Evolutionary conservation across 2,113 vertebrate species (phyloP).

Genomic region (Herpetotheres cachinnans): DNA sequence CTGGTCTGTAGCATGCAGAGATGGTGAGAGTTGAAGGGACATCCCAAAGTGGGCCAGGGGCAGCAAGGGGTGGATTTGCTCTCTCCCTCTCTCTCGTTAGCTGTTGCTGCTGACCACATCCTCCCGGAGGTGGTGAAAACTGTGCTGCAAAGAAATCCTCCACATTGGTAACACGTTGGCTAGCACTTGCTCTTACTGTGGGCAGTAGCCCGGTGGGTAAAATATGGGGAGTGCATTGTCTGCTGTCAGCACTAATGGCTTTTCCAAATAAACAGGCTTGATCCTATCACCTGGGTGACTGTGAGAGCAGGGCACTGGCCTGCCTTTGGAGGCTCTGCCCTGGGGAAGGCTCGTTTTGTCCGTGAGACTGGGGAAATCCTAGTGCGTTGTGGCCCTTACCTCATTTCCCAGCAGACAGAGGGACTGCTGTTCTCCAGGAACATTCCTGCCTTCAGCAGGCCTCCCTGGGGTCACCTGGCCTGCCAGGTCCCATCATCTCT

Average conservation of each 20-base stretch:
- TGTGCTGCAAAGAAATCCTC: neutral
- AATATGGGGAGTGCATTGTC: neutral
- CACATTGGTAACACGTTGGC: fast-evolving
- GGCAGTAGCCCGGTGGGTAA: neutral
- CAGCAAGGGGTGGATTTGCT: neutral
- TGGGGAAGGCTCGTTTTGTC: constrained; percentile 41
- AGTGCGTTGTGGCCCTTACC: constrained; percentile 49
- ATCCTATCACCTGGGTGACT: neutral
- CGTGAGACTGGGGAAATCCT: constrained; percentile 66
- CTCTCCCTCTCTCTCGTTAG: neutral
- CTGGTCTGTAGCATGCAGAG: neutral
- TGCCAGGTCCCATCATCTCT: constrained; percentile 72
- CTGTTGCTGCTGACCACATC: neutral
- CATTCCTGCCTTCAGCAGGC: constrained; percentile 62
- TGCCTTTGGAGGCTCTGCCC: neutral
- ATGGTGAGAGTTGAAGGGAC: neutral
- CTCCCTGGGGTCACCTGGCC: constrained; percentile 61
- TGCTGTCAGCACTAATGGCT: neutral
- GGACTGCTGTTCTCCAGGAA: constrained; percentile 69
- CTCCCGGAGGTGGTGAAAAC: neutral
- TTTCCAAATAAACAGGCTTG: neutral
- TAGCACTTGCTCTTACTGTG: neutral
- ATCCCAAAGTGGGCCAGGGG: neutral
- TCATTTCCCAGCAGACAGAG: constrained; percentile 70
- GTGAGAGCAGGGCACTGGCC: neutral